Conservation (phyloP, 2,888 invertebrate genomes). For the Ophion ellenae region DNA sequence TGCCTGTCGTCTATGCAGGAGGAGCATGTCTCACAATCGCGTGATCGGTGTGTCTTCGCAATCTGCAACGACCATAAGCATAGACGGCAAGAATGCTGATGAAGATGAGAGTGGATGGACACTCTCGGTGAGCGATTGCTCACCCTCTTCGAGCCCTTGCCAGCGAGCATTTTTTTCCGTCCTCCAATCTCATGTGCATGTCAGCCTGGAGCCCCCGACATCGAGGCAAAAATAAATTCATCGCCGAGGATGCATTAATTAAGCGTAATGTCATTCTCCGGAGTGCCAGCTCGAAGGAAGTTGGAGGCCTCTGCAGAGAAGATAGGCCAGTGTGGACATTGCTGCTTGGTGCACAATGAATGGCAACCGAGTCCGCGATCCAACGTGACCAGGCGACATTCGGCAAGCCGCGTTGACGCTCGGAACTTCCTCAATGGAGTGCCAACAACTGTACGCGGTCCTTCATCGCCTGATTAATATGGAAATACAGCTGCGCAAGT, state of each 20-base stretch:
- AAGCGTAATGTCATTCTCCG: conserved; percentile 21
- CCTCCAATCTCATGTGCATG: not conserved
- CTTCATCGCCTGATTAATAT: conserved; percentile 4
- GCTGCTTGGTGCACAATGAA: not conserved
- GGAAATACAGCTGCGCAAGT: conserved; percentile 10
- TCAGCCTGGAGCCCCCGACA: conserved; percentile 2
- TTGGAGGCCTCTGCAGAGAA: not conserved
- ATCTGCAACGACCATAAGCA: conserved; percentile 11
- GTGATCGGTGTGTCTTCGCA: conserved; percentile 59
- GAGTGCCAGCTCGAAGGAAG: not conserved
- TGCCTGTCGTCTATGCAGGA: conserved; percentile 23
- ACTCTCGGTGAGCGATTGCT: conserved; percentile 41
- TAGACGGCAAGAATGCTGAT: conserved; percentile 8
- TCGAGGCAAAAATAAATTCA: conserved; percentile 25
- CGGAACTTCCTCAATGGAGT: not conserved
- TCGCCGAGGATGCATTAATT: conserved; percentile 45
- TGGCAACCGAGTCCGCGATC: not conserved
- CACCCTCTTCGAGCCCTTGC: conserved; percentile 16
- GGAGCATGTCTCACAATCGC: conserved; percentile 28
- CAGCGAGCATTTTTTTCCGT: not conserved
- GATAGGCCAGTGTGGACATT: not conserved
- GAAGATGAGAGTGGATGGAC: not conserved
- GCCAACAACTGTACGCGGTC: conserved; percentile 21
- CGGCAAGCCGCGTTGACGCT: not conserved
- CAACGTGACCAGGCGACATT: not conserved